Base-by-base conservation (phyloP, 2,113 vertebrate species). In the Malurus alboscapulatus region DNA sequence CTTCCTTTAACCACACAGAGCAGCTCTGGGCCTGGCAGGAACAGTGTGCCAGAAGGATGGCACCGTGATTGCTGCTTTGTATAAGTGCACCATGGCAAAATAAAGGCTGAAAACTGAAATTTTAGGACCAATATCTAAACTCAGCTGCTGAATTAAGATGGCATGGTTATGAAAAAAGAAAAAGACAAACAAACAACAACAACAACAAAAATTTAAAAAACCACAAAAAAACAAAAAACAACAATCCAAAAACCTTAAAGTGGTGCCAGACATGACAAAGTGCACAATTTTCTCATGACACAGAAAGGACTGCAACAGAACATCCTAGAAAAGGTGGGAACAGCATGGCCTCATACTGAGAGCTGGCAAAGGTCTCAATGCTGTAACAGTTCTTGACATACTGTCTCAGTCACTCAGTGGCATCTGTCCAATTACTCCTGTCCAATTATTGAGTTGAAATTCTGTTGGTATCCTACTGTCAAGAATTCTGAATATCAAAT, bases 21-120 rank as follows among this genome's bases (percentile, higher is more conserved):
- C 34, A 74, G 69, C 38, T 42, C 66, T 19, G 25, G 22, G 30
- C 15, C 69, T 62, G 69, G 29, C 82, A 71, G 47, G 25, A 74
- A 5, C 7, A 40, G 0, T 0, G 0, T 55, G 42, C 34, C 74
- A 77, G 16, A 73, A 22, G 11, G 51, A 14, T 65, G 44, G 24
- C 57, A 12, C 78, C 38, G 40, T 6, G 20, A 18, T 5, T 40
- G n/a, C n/a, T 12, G 21, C 50, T 73, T 55, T 50, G 17, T 9
- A 22, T 18, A 66, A 30, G 13, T 9, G 42, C 11, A 62, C 80
- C 14, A 5, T 2, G 24, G 24, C 9, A 55, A 79, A 48, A 76
- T 2, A 47, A 42, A 63, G 63, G 45, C 5, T 45, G 58, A 57
- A 77, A 91, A 57, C 29, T 47, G 42, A 36, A 34, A 34, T 55